Conservation (phyloP, 2,113 vertebrate genomes). For the Apodemus sylvaticus region DNA sequence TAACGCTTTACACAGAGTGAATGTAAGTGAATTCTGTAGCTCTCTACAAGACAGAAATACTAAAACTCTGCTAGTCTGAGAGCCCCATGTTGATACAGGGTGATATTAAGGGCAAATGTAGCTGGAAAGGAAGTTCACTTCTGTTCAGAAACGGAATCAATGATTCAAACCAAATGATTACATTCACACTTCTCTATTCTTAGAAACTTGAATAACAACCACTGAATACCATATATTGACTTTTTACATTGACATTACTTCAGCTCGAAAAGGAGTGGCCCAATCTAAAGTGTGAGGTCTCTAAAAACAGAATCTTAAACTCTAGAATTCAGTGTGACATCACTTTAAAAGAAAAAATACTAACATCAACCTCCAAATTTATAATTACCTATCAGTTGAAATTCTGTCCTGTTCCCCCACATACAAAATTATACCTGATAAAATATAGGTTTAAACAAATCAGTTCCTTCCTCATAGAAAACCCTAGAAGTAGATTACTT, state of each 20-base stretch:
- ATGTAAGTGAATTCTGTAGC: not conserved
- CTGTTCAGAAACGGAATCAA: not conserved
- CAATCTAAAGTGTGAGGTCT: not conserved
- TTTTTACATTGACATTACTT: not conserved
- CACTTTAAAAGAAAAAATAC: not conserved
- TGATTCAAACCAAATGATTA: not conserved
- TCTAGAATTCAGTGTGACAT: not conserved
- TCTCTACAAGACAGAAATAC: not conserved
- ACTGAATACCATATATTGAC: not conserved
- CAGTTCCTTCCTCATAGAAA: not conserved
- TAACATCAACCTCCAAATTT: not conserved
- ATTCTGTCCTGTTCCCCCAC: not conserved
- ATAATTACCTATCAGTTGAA: not conserved
- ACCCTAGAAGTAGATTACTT: not conserved
- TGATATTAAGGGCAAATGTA: not conserved
- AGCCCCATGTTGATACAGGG: not conserved
- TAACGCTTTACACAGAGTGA: not conserved
- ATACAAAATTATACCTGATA: not conserved
- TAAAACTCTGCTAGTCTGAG: not conserved
- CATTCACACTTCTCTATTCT: not conserved
- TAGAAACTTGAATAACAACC: not conserved
- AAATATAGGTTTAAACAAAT: not conserved
- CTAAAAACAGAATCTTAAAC: not conserved
- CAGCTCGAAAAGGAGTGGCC: not conserved
- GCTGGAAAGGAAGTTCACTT: not conserved